Base-by-base conservation (phyloP, 2,797 vertebrate genomes). In the Cyclura pinguis region DNA sequence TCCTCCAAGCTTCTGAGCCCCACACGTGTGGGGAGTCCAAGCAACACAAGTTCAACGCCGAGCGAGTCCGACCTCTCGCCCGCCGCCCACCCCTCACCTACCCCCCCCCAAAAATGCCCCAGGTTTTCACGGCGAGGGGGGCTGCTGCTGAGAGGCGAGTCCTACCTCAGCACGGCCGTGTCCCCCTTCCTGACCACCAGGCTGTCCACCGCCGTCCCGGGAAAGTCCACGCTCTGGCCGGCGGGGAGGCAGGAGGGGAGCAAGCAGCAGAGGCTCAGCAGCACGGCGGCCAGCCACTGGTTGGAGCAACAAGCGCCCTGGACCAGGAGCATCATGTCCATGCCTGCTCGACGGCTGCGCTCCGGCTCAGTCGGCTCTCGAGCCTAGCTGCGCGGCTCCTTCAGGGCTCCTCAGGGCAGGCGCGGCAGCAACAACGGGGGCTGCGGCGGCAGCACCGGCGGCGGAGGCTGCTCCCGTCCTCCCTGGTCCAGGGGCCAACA, bases 161-260 rank as follows among this genome's bases (percentile, higher is more conserved):
- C 97, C 97, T 99, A 99, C 99, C 98, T 99, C 95, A 99, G 98
- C 90, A 99, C 97, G 88, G 98, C 99, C 96, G 98, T 99, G 97
- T 99, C 99, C 96, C 99, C 99, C 96, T 99, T 99, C 95, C 98
- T 98, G 98, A 98, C 99, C 96, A 99, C 98, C 98, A 99, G 97
- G 96, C 97, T 99, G 97, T 99, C 98, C 92, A 98, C 97, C 52
- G 97, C 90, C 1, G 96, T 97, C 97, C 99, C 98, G 76, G 98
- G 97, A 96, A 98, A 99, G 97, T 99, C 99, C 97, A 98, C 98
- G 95, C 98, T 98, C 97, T 98, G 98, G 97, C 98, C 98, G 88
- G 98, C 98, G 95, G 98, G 98, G 96, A 98, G 97, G 97, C 98
- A 99, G 95, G 98, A 98, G 92, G 98, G 98, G 88, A 99, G 96